phyloP scores from a whole-genome alignment of 2,888 invertebrate species.

The Thera britannica region DNA sequence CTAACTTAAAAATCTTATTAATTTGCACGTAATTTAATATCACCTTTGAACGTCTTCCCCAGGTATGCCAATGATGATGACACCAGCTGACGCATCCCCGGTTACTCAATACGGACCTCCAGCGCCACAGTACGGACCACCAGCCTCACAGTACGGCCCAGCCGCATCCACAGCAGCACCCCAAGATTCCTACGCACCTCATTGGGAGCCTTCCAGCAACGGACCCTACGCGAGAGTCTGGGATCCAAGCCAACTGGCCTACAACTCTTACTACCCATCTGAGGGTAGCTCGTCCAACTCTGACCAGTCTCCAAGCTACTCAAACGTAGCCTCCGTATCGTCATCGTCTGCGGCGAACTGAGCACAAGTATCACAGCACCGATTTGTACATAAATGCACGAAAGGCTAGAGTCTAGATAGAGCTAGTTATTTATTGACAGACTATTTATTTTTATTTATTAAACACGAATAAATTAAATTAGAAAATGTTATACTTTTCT shows the following conservation, averaged over 20 bases:
- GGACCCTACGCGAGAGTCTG: slow-evolving; percentile 93
- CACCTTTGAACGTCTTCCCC: slow-evolving; percentile 27
- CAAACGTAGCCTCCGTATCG: slow-evolving; percentile 79
- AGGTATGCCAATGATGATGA: slow-evolving; percentile 91
- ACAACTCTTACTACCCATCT: slow-evolving; percentile 89
- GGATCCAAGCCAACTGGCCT: slow-evolving; percentile 89
- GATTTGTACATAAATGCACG: slow-evolving; percentile 69
- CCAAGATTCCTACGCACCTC: slow-evolving; percentile 88
- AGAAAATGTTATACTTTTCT: slow-evolving; percentile 56
- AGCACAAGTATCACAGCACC: slow-evolving; percentile 61
- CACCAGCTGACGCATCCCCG: slow-evolving; percentile 85
- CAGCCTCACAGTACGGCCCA: slow-evolving; percentile 84
- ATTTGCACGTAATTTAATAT: neutral
- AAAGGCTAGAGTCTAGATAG: slow-evolving; percentile 72
- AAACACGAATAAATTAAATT: slow-evolving; percentile 69
- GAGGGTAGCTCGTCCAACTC: slow-evolving; percentile 84
- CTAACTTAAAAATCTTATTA: too few relatives aligned
- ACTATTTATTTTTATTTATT: slow-evolving; percentile 81
- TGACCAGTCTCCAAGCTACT: slow-evolving; percentile 81
- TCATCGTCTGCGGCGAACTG: slow-evolving; percentile 59
- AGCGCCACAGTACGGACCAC: slow-evolving; percentile 88
- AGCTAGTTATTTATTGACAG: slow-evolving; percentile 72
- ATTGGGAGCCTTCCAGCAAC: slow-evolving; percentile 89
- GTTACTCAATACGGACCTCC: slow-evolving; percentile 86
- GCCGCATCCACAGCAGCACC: slow-evolving; percentile 84